These are phyloP conservation scores for Ariolimax columbianus DNA, from an alignment of 2,888 invertebrate species.

Conservation along the genomic window DNA sequence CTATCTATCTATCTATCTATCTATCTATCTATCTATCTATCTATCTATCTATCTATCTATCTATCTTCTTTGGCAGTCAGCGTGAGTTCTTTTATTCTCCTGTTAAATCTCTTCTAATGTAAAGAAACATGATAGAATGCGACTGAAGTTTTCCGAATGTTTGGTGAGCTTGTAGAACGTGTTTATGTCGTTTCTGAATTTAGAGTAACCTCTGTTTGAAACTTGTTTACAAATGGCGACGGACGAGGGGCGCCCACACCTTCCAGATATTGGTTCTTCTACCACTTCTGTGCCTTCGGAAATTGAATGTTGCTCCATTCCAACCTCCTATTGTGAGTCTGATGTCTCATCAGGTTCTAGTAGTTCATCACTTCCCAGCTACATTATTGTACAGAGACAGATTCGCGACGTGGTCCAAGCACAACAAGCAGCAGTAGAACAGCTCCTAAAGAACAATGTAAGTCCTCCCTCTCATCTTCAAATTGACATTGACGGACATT, in stretches of 20 bases:
- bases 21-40: no score
- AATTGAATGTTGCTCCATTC: background rate
- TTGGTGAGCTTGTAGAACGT: no score
- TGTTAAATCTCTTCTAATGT: no score
- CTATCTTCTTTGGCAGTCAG: no score
- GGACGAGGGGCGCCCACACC: background rate
- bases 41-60: no score
- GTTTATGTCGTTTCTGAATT: background rate
- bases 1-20: no score
- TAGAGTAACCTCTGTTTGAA: background rate
- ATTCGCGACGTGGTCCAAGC: conserved; percentile 20
- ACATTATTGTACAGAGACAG: conserved; percentile 31
- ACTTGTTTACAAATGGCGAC: conserved; percentile 43
- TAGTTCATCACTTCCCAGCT: conserved; percentile 11
- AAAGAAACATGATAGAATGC: no score
- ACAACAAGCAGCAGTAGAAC: conserved; percentile 15
- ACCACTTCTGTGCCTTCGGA: background rate
- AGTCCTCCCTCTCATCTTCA: background rate
- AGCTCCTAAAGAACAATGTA: conserved; percentile 25
- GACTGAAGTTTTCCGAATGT: no score
- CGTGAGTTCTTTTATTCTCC: no score
- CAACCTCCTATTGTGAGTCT: background rate
- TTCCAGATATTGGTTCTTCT: background rate
- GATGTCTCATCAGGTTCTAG: background rate
- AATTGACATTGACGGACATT: background rate